These are phyloP conservation scores for Parnassius mnemosyne DNA, from an alignment of 2,888 invertebrate species.

Conservation along the genomic window DNA sequence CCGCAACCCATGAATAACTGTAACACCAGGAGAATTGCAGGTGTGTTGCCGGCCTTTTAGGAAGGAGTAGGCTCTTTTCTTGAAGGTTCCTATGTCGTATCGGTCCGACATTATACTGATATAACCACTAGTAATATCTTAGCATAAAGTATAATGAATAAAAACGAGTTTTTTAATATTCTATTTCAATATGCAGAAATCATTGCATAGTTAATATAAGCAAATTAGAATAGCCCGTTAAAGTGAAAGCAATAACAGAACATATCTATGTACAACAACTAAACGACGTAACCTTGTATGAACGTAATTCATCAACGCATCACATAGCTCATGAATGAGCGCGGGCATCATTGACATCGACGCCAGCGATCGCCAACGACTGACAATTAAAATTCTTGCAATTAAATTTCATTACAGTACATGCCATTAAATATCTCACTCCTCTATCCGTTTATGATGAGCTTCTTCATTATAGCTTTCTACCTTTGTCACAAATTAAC, in stretches of 20 bases:
- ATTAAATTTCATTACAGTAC: conserved; percentile 54
- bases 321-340: conserved; percentile 41
- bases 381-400: conserved; percentile 66
- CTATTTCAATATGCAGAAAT: too few relatives aligned
- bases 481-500: neutral
- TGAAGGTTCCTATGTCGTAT: too few relatives aligned
- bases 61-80: too few relatives aligned
- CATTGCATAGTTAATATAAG: too few relatives aligned
- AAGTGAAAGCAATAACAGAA: neutral
- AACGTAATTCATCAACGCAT: conserved; percentile 23
- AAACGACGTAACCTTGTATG: conserved; percentile 10
- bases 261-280: neutral
- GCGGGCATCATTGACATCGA: conserved; percentile 39
- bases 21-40: too few relatives aligned
- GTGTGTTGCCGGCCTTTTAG: too few relatives aligned
- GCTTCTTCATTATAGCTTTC: conserved; percentile 13
- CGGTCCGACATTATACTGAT: too few relatives aligned
- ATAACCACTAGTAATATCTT: too few relatives aligned
- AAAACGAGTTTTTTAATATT: too few relatives aligned
- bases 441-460: conserved; percentile 37
- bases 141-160: too few relatives aligned
- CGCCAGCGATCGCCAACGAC: conserved; percentile 45
- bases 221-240: too few relatives aligned
- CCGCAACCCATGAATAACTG: too few relatives aligned
- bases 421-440: conserved; percentile 45